Evolutionary conservation across 2,797 vertebrate species (phyloP).

Genomic region (Nyctalus aviator): DNA sequence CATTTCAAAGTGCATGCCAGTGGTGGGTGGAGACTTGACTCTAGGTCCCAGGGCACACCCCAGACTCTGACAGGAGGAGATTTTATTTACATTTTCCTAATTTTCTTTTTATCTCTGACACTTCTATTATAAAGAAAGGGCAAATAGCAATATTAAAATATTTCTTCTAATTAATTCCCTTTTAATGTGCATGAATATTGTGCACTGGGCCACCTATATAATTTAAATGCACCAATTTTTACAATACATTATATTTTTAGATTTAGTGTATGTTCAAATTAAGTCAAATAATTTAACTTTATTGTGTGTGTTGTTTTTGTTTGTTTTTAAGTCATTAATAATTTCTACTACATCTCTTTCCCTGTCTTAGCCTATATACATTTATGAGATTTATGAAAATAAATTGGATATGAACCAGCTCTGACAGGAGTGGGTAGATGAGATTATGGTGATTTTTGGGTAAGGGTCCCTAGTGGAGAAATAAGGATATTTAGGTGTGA

Average conservation of each 20-base stretch:
- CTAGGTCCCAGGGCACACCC: too few species aligned
- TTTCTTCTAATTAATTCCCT: too few species aligned
- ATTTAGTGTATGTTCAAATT: neutral
- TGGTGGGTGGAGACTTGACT: too few species aligned
- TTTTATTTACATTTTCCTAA: too few species aligned
- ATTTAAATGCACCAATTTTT: neutral
- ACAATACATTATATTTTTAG: neutral
- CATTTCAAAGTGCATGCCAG: fast-evolving
- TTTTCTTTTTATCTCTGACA: too few species aligned
- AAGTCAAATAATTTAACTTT: neutral
- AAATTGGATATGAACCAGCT: neutral
- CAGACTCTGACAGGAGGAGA: too few species aligned
- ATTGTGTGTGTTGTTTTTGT: neutral
- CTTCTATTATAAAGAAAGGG: too few species aligned
- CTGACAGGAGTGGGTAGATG: neutral
- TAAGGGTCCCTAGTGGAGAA: neutral
- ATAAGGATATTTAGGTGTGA: neutral
- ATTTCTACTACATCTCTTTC: too few species aligned
- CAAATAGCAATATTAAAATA: too few species aligned
- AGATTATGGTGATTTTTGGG: neutral
- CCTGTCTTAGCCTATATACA: neutral
- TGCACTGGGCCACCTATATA: too few species aligned
- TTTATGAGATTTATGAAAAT: neutral
- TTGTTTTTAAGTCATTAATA: neutral
- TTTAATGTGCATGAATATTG: too few species aligned